Conservation (phyloP, 2,113 vertebrate species). For the Colinus virginianus region DNA sequence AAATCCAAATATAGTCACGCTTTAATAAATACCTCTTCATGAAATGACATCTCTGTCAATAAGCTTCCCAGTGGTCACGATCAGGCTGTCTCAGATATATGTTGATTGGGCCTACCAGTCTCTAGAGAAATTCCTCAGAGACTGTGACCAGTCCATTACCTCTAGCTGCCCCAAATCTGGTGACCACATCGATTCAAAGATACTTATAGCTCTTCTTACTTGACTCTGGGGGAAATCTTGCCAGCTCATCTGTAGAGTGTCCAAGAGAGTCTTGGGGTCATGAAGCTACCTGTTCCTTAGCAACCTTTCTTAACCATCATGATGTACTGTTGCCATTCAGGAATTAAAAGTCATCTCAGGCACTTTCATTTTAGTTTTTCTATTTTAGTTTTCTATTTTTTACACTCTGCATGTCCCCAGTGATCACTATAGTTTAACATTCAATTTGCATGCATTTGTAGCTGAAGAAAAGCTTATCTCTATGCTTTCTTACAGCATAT, state of each 20-base stretch:
- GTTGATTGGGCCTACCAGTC: neutral
- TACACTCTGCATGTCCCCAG: neutral
- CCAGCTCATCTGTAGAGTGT: neutral
- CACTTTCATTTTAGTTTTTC: constrained; percentile 11
- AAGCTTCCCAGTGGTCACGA: neutral
- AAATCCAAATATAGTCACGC: neutral
- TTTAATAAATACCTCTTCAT: neutral
- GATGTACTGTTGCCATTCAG: neutral
- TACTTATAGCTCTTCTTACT: neutral
- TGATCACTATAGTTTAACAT: neutral
- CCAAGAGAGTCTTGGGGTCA: neutral
- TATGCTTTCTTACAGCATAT: constrained; percentile 2
- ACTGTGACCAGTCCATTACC: neutral
- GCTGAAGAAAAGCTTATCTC: constrained; percentile 23
- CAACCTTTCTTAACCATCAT: neutral
- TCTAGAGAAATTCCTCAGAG: neutral
- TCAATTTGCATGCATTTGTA: constrained; percentile 56
- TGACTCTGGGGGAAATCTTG: neutral
- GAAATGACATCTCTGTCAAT: neutral
- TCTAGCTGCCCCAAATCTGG: neutral
- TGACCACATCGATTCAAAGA: neutral
- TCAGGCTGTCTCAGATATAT: accelerated
- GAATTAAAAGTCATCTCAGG: constrained; percentile 40
- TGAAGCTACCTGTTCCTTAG: neutral
- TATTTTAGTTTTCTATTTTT: neutral